Evolutionary conservation across 2,113 vertebrate genomes (phyloP).

Genomic region (Hassar affinis): DNA sequence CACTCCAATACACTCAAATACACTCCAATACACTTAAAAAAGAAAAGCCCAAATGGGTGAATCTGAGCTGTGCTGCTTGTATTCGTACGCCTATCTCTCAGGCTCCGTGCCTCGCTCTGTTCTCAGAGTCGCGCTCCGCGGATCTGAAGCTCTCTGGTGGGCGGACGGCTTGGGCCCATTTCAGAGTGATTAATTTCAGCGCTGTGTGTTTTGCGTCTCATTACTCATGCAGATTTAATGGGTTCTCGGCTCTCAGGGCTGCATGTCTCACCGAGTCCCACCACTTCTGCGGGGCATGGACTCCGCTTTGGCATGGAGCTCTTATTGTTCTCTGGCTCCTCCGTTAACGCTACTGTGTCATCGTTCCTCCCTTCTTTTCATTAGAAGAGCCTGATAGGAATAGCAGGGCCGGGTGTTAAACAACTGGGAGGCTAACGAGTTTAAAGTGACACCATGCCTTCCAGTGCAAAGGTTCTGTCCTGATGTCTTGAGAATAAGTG

Average conservation of each 20-base stretch:
- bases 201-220: conserved; percentile 40
- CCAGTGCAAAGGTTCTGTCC: not conserved
- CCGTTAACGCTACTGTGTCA: not conserved
- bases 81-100: not conserved
- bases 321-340: conserved; percentile 14
- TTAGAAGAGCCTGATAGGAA: not conserved
- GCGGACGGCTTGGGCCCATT: conserved; percentile 8
- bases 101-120: not conserved
- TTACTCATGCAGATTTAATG: conserved; percentile 42
- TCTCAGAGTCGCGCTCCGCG: not conserved
- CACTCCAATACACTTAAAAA: not conserved
- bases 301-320: not conserved
- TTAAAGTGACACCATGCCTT: conserved; percentile 4
- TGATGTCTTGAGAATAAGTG: no score
- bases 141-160: not conserved
- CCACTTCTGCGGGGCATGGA: not conserved
- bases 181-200: conserved; percentile 45
- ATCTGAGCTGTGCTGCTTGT: not conserved
- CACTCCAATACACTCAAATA: not conserved
- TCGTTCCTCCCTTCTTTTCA: not conserved
- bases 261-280: not conserved
- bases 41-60: no score
- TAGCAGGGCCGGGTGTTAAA: not conserved
- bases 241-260: not conserved
- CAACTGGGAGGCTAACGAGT: not conserved